Evolutionary conservation across 1,140 invertebrate species (phyloP).

Genomic region (Mya arenaria): DNA sequence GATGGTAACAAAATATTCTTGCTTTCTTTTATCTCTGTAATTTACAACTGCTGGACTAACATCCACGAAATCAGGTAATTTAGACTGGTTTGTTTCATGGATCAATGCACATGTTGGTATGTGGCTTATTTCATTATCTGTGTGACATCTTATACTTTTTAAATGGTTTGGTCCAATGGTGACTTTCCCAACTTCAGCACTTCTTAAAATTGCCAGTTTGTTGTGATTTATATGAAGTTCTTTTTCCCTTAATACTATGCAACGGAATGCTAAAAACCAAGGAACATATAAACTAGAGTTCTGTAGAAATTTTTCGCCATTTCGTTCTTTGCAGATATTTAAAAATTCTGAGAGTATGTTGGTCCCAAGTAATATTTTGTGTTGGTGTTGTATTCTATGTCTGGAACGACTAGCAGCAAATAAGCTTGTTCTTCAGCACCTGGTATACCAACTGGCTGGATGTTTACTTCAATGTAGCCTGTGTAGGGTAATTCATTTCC

Average conservation of each 20-base stretch:
- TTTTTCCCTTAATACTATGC: background rate
- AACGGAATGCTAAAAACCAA: conserved; percentile 19
- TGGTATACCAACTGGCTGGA: conserved; percentile 5
- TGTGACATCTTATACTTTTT: conserved; percentile 6
- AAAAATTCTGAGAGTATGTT: background rate
- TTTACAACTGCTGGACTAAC: background rate
- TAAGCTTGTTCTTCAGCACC: background rate
- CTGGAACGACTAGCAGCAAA: background rate
- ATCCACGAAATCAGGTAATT: background rate
- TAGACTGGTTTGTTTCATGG: background rate
- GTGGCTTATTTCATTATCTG: background rate
- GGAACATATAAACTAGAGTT: background rate
- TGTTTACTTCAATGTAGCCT: conserved; percentile 9
- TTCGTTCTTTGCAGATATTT: background rate
- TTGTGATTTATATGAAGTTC: background rate
- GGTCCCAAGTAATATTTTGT: conserved; percentile 8
- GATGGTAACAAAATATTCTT: background rate
- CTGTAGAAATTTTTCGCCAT: conserved; percentile 27
- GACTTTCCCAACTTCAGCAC: background rate
- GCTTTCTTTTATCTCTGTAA: background rate
- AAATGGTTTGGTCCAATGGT: conserved; percentile 2
- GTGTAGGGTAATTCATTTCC: conserved; percentile 5
- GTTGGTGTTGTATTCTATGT: conserved; percentile 5
- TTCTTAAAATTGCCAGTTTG: conserved; percentile 1
- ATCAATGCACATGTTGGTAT: background rate